phyloP scores from a whole-genome alignment of 2,888 invertebrate species.

The Drosophila paucipuncta region DNA sequence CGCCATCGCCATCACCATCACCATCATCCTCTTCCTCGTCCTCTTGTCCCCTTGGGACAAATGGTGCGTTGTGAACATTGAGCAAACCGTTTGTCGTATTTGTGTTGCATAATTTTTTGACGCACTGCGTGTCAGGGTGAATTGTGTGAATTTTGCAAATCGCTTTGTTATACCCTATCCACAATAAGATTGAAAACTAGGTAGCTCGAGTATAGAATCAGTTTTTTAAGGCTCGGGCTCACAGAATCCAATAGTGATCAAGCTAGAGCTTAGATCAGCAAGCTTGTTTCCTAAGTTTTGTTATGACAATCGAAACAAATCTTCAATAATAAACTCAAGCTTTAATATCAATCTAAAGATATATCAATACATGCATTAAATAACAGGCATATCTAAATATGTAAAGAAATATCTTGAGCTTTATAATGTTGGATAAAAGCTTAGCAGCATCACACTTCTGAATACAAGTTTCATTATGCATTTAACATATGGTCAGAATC shows the following conservation, averaged over 20 bases:
- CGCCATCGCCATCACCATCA: conserved; percentile 1
- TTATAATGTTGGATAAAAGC: neutral
- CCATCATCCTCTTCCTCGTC: conserved; percentile 2
- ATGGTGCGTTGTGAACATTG: conserved; percentile 46
- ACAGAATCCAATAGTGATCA: neutral
- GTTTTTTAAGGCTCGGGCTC: neutral
- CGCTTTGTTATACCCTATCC: conserved; percentile 37
- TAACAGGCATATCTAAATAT: neutral
- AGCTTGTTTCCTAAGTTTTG: neutral
- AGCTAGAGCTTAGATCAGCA: neutral
- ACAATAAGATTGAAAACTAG: neutral
- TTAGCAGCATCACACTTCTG: neutral
- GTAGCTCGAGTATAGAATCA: neutral
- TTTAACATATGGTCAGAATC: neutral
- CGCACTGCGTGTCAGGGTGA: conserved; percentile 54
- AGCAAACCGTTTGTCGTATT: conserved; percentile 54
- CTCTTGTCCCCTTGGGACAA: conserved; percentile 32
- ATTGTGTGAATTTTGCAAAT: conserved; percentile 50
- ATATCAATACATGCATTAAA: neutral
- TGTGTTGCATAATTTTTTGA: conserved; percentile 63
- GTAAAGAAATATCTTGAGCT: too few species aligned
- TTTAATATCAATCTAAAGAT: neutral
- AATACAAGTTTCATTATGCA: neutral
- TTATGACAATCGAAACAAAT: neutral
- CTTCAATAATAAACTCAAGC: neutral